A percentile compares a stretch with the other conserved stretches of the same genome.
These are phyloP conservation scores for Zenarchopterus dispar DNA, from an alignment of 2,797 vertebrate species.

Conservation along the genomic window DNA sequence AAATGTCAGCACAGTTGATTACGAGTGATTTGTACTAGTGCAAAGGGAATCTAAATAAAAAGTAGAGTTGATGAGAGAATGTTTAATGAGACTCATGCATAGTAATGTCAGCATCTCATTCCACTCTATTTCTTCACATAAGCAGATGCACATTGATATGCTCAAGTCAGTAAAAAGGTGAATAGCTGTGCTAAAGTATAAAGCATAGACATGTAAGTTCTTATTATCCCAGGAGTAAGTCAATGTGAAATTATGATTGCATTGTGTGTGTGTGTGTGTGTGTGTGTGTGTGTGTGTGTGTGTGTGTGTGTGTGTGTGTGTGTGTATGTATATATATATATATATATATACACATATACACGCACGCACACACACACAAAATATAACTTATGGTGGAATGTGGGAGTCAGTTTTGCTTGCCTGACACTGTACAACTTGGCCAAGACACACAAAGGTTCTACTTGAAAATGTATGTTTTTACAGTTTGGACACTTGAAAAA, in stretches of 20 bases:
- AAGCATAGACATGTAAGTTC: constrained; percentile 24
- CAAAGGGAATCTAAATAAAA: constrained; percentile 74
- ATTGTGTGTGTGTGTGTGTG: no score
- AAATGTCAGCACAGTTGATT: constrained; percentile 84
- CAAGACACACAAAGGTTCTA: no score
- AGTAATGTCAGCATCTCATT: constrained; percentile 69
- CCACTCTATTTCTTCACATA: constrained; percentile 62
- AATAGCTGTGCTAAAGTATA: constrained; percentile 49
- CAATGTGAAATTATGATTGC: constrained; percentile 18
- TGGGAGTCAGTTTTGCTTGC: no score
- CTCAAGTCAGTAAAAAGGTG: constrained; percentile 43
- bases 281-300: no score
- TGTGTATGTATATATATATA: no score
- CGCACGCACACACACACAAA: no score
- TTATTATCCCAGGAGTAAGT: constrained; percentile 45
- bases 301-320: no score
- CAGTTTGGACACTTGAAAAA: no score
- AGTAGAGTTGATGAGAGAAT: constrained; percentile 76
- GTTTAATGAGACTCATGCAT: constrained; percentile 78
- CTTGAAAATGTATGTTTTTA: no score
- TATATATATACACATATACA: no score
- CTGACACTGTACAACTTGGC: no score
- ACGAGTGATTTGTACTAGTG: constrained; percentile 77
- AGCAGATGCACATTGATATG: constrained; percentile 72
- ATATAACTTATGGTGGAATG: no score